Base-by-base conservation (phyloP, 2,888 invertebrate species). In the Opisthograptis luteolata region DNA sequence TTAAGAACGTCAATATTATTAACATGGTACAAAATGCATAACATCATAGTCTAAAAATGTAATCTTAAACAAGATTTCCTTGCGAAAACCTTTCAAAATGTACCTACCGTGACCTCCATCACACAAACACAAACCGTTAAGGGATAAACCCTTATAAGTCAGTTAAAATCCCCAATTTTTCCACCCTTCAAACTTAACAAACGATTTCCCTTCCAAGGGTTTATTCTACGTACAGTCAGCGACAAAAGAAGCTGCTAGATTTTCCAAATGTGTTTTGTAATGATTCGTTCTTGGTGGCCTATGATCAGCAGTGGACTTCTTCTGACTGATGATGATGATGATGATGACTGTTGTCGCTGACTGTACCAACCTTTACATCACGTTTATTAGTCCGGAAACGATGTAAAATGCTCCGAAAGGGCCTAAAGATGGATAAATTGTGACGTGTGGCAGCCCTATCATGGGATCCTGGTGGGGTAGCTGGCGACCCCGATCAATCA, bases 101-200 rank as follows among this genome's bases (percentile, higher is more conserved):
- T 27, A 9, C 8, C 27, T 9, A 14, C 14, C 14, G 6, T 15
- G 15, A 39, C 48, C 25, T 43, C 12, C 37, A 27, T 43, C 43
- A 32, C 32, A 14, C n/a, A n/a, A 20, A 14, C 22, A 14, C 8
- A 10, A 10, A 3, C 10, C 10, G 30, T 41, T 12, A 30, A n/a
- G 48, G 50, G 48, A 48, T 44, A 42, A 45, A 20, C 50, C 50
- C 44, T 12, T 36, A 41, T 40, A 45, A 36, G 19, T 28, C 34
- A 41, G 34, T 37, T 43, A 43, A 9, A 37, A 32, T 28, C 15
- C 36, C 36, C 20, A 15, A 43, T 39, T 50, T 51, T 44, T 51
- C 39, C 44, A 35, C 40, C 40, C 44, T 44, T 51, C 49, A 35
- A 51, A 35, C 14, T 30, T 40, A 31, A 45, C 40, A 40, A 51